Evolutionary conservation across 2,888 invertebrate genomes (phyloP), one percentile per base, ranked within the genome.

Genomic region (Smittia aterrima): DNA sequence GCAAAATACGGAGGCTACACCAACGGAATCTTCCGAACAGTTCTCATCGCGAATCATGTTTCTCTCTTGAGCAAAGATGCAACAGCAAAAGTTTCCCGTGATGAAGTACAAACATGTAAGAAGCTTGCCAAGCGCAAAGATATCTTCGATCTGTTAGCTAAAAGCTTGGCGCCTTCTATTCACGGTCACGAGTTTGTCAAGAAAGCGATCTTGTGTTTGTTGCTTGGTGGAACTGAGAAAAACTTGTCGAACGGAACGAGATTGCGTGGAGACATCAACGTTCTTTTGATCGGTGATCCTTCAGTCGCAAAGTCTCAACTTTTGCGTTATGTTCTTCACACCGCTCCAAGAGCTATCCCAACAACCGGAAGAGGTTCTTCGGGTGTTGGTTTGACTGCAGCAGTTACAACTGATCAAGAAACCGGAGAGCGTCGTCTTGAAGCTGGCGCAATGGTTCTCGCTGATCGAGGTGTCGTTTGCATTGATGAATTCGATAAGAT

Each of bases 371-470:
- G 99, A 75, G 98, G 99, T 13, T 97, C 98, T 1, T 96, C 97
- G 0, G 99, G 99, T 74, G 99, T 99, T 1, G 99, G 99, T 85
- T 86, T 99, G 75, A 99, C 99, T 0, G 99, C 99, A 4, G 98
- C 99, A 9, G 98, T 99, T 2, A 98, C 98, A 6, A 92, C 93
- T 0, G 98, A 99, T 82, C 91, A 91, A 75, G 99, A 99, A 80
- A 95, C 96, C 1, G 96, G 94, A 0, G 92, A 92, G 77, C 85
- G 91, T 70, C 85, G 96, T 41, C 81, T 98, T 75, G 98, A 98
- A 84, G 99, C 98, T 0, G 99, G 99, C 76, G 99, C 99, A 74
- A 99, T 99, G 99, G 99, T 99, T n/a, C 83, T 99, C 41, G 99
- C 98, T 0, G 99, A 99, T 85, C 88, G 98, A 75, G 98, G 98